phyloP scores from a whole-genome alignment of 2,113 vertebrate species.

The Planiliza haematocheilus region DNA sequence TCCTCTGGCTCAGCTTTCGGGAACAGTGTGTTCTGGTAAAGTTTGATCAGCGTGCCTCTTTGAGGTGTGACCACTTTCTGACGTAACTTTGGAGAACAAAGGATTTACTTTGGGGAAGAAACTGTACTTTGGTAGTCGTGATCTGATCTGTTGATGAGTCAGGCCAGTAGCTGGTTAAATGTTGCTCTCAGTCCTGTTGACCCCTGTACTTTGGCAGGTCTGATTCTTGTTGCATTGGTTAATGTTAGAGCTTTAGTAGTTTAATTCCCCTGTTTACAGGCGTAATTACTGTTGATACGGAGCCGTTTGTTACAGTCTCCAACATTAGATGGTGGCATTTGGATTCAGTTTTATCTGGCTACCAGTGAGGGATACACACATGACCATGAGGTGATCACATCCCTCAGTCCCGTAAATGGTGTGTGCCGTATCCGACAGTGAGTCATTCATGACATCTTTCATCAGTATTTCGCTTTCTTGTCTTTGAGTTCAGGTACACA shows the following conservation, averaged over 20 bases:
- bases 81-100: background rate
- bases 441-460: conserved; percentile 3
- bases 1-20: conserved; percentile 8
- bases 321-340: background rate
- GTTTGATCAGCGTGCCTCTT: conserved; percentile 5
- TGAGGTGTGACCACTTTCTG: background rate
- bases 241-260: too few species aligned
- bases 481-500: background rate
- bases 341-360: background rate
- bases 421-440: background rate
- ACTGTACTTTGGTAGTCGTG: background rate
- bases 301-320: too few species aligned
- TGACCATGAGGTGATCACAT: background rate
- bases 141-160: conserved; percentile 5
- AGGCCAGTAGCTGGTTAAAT: background rate
- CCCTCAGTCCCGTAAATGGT: background rate
- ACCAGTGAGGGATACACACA: background rate
- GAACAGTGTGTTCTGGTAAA: conserved; percentile 5
- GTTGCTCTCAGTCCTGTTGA: background rate
- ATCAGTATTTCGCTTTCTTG: conserved; percentile 8
- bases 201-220: background rate
- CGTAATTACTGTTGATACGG: background rate
- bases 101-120: background rate
- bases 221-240: background rate
- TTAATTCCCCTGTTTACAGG: too few species aligned